Evolutionary conservation across 2,113 vertebrate genomes (phyloP).

Genomic region (Oryzias javanicus): DNA sequence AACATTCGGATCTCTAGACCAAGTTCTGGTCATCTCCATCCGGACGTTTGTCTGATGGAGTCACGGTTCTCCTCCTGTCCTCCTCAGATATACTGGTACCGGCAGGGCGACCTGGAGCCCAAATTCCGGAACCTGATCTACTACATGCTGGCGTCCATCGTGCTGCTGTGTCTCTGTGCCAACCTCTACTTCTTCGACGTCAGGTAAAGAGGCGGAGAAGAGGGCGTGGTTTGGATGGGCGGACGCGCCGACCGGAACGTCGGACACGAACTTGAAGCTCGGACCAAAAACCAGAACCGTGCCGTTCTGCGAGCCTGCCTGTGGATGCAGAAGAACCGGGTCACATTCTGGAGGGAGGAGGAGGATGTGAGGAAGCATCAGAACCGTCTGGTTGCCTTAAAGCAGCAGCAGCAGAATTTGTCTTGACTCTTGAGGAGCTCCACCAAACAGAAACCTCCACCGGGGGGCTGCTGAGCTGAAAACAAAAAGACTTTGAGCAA

Average conservation of each 20-base stretch:
- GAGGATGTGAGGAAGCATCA: too few relatives aligned
- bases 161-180: conserved; percentile 98
- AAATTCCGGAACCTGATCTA: conserved; percentile 98
- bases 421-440: too few relatives aligned
- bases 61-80: conserved; percentile 11
- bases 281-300: conserved; percentile 20
- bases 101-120: conserved; percentile 96
- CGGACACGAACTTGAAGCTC: conserved; percentile 18
- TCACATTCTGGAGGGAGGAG: too few relatives aligned
- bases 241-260: conserved; percentile 1
- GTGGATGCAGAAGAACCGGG: background rate
- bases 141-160: conserved; percentile 90
- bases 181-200: conserved; percentile 98
- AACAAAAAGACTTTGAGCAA: too few relatives aligned
- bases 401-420: too few relatives aligned
- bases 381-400: too few relatives aligned
- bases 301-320: conserved; percentile 4
- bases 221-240: conserved; percentile 36
- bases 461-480: background rate
- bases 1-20: too few relatives aligned
- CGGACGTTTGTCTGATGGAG: background rate
- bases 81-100: conserved; percentile 94
- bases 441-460: background rate
- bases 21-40: too few relatives aligned
- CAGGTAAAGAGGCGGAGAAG: conserved; percentile 49